phyloP scores from a whole-genome alignment of 2,113 vertebrate species.

The Saimiri boliviensis region DNA sequence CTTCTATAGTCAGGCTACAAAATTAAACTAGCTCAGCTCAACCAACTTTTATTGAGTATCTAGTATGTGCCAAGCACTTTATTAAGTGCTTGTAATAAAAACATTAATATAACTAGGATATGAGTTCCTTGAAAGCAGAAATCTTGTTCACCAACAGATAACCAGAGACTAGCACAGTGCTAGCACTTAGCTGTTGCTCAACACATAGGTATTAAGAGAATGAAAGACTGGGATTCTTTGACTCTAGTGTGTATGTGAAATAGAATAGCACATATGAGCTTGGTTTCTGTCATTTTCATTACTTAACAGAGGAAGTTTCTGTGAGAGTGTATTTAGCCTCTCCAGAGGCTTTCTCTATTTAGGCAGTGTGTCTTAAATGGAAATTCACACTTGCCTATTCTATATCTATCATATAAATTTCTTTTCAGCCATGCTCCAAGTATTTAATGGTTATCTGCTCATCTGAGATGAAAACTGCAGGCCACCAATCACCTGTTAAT shows the following conservation, averaged over 20 bases:
- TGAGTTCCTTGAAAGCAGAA: neutral
- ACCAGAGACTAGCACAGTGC: neutral
- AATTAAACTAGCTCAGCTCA: slow-evolving; percentile 29
- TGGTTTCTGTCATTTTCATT: neutral
- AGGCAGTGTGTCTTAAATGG: neutral
- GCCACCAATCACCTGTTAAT: neutral
- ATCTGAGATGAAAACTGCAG: neutral
- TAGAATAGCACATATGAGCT: neutral
- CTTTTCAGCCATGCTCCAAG: neutral
- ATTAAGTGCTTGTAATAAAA: neutral
- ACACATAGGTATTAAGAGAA: neutral
- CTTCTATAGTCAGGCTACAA: neutral
- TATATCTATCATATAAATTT: neutral
- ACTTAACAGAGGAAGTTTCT: neutral
- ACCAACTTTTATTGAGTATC: neutral
- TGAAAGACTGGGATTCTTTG: neutral
- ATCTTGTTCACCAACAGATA: neutral
- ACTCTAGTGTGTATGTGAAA: neutral
- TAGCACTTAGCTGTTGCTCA: neutral
- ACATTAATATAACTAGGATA: neutral
- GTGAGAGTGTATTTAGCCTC: neutral
- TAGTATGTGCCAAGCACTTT: neutral
- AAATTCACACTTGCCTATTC: neutral
- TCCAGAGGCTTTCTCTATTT: slow-evolving; percentile 26
- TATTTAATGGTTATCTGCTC: neutral